Base-by-base conservation (phyloP, 2,797 vertebrate species). In the Tapera naevia region DNA sequence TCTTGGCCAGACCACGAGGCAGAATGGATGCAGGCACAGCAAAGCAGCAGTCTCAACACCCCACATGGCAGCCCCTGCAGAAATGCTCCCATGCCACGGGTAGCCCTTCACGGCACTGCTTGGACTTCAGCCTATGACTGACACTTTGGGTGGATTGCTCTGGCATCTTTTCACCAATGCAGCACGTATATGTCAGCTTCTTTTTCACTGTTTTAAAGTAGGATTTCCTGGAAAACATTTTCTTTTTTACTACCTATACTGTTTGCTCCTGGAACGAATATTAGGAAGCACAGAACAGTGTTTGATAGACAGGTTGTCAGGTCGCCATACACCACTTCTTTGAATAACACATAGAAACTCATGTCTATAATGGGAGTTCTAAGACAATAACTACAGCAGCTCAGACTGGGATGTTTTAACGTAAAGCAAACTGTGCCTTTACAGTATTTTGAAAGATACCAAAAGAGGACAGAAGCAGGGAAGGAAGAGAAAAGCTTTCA, bases 391-490 rank as follows among this genome's bases (percentile, higher is more conserved):
- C 18, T 37, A 70, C 25, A 53, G 53, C 51, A 91, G 66, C 60
- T 83, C 28, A 72, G 72, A 75, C 35, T 28, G 21, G 17, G 60
- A 62, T 65, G 64, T 3, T 69, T 50, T 56, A 94, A 87, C 28
- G 35, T 35, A 73, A 89, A 84, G 27, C 56, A 56, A 91, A 81
- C 45, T 78, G n/a, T 37, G 67, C 64, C 73, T 33, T 73, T 75
- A 78, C 15, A 60, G 32, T 81, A 93, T 90, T 81, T 84, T 81
- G 35, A 89, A 96, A 94, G 81, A 95, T 66, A 41, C 24, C 79
- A 88, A 45, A 79, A 78, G 23, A 85, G 50, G 30, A 75, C 33
- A 69, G 35, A 80, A 81, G 58, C n/a, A 33, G 54, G 5, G n/a
- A 45, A 33, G 33, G 11, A 3, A 7, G 12, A 4, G 11, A 43